Conservation (phyloP, 2,888 invertebrate species). For the Drosophila diplacantha region DNA sequence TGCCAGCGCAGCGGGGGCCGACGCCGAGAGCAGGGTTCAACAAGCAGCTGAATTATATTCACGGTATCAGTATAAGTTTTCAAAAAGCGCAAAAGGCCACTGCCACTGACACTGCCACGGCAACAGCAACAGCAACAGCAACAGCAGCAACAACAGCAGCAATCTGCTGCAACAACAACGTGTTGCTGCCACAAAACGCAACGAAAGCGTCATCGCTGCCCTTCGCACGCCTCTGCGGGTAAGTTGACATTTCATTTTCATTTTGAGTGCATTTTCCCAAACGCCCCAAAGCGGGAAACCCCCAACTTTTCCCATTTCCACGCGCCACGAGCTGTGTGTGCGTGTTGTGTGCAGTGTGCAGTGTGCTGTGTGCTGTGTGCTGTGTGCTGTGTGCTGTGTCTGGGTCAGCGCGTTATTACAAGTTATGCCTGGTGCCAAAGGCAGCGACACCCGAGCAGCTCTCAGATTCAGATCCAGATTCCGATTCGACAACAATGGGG, state of each 20-base stretch:
- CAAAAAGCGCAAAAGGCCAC: slow-evolving; percentile 6
- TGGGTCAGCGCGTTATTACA: slow-evolving; percentile 62
- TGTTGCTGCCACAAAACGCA: slow-evolving; percentile 34
- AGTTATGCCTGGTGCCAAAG: slow-evolving; percentile 52
- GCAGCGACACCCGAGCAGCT: slow-evolving; percentile 7
- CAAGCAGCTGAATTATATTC: slow-evolving; percentile 29
- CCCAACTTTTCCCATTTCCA: slow-evolving; percentile 28
- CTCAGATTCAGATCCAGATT: slow-evolving; percentile 27
- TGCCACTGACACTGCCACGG: slow-evolving; percentile 7
- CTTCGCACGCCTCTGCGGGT: slow-evolving; percentile 52
- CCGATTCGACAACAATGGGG: slow-evolving; percentile 22
- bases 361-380: slow-evolving; percentile 6
- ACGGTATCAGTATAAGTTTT: slow-evolving; percentile 22
- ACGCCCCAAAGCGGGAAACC: slow-evolving; percentile 5
- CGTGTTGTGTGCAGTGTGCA: slow-evolving; percentile 5
- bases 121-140: background rate
- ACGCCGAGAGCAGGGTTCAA: background rate
- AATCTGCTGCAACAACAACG: slow-evolving; percentile 25
- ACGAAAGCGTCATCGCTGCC: slow-evolving; percentile 41
- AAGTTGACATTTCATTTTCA: slow-evolving; percentile 66
- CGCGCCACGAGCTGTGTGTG: slow-evolving; percentile 24
- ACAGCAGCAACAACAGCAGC: slow-evolving; percentile 15
- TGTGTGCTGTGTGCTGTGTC: slow-evolving; percentile 21
- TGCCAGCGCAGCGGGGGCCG: background rate
- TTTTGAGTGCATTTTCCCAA: slow-evolving; percentile 54